Base-by-base conservation (phyloP, 2,113 vertebrate genomes). In the Spilogale gracilis region DNA sequence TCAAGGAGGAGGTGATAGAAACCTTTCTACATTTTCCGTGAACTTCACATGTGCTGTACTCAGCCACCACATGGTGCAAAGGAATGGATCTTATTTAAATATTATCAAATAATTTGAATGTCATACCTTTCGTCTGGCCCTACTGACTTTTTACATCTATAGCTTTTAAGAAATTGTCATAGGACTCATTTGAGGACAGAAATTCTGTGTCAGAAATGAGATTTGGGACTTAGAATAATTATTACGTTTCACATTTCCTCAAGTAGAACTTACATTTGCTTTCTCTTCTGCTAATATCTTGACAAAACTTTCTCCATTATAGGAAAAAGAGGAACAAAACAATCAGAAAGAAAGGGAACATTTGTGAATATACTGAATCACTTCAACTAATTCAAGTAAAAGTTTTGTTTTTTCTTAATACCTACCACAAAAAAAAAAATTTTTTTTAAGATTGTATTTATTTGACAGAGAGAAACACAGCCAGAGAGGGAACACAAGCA, bases 1-100 rank as follows among this genome's bases (percentile, higher is more conserved):
- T 97, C 97, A 92, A 94, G 88, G 95, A 93, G 38, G 52, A 38
- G 89, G 48, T 38, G 63, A 83, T 48, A 84, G 80, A 84, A 91
- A 95, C 89, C 81, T 82, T 87, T 43, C 94, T 93, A 60, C 69
- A 54, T 91, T 96, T 91, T 9, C 96, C 25, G 61, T 94, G 89
- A 95, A 52, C 92, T 95, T 84, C 18, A n/a, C 50, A 11, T 25
- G n/a, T 60, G 45, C 50, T 74, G 10, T 13, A 10, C 32, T 65
- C 48, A 17, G 45, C 7, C 56, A 4, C 16, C 45, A 2, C 18
- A 93, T 17, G n/a, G 52, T 38, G 65, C 20, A 79, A 71, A 96
- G 89, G 63, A 90, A 89, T 2, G 25, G 25, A 81, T 3, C 1
- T 25, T 60, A 32, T 71, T 96, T 45, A 78, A 85, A 80, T 76